A percentile compares a stretch with the other conserved stretches of the same genome.
Evolutionary conservation across 2,888 invertebrate genomes (phyloP).

Genomic region (Nezara viridula): DNA sequence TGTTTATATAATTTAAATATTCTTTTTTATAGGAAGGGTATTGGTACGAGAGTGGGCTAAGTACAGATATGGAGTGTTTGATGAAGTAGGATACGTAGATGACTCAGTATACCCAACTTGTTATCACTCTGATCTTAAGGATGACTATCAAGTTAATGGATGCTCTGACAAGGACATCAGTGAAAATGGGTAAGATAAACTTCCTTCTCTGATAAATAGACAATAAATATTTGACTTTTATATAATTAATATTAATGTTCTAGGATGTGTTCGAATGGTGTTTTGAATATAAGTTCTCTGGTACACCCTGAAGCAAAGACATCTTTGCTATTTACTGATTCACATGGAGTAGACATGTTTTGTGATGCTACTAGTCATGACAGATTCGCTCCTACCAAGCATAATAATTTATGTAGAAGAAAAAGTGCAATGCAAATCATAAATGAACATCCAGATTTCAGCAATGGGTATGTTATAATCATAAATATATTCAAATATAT

Average conservation of each 20-base stretch:
- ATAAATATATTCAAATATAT: neutral
- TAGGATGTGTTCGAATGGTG: slow-evolving; percentile 62
- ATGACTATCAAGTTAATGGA: slow-evolving; percentile 71
- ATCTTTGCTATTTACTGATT: slow-evolving; percentile 73
- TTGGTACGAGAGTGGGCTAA: slow-evolving; percentile 77
- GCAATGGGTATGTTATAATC: slow-evolving; percentile 67
- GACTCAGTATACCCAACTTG: slow-evolving; percentile 75
- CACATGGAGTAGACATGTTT: slow-evolving; percentile 73
- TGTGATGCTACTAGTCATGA: slow-evolving; percentile 77
- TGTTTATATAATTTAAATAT: slow-evolving; percentile 28
- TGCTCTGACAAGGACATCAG: slow-evolving; percentile 72
- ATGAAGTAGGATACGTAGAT: slow-evolving; percentile 75
- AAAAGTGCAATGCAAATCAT: slow-evolving; percentile 75
- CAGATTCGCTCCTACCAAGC: slow-evolving; percentile 76
- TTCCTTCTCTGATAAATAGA: neutral
- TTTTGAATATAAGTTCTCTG: slow-evolving; percentile 63
- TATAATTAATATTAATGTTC: neutral
- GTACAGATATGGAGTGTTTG: slow-evolving; percentile 79
- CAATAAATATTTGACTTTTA: neutral
- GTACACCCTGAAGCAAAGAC: slow-evolving; percentile 71
- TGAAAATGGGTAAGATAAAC: slow-evolving; percentile 70
- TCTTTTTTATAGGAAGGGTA: slow-evolving; percentile 69
- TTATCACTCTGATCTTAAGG: slow-evolving; percentile 70
- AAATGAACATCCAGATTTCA: slow-evolving; percentile 72
- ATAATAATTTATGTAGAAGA: slow-evolving; percentile 76